Base-by-base conservation (phyloP, 2,888 invertebrate genomes). In the Drosophila barbarae region DNA sequence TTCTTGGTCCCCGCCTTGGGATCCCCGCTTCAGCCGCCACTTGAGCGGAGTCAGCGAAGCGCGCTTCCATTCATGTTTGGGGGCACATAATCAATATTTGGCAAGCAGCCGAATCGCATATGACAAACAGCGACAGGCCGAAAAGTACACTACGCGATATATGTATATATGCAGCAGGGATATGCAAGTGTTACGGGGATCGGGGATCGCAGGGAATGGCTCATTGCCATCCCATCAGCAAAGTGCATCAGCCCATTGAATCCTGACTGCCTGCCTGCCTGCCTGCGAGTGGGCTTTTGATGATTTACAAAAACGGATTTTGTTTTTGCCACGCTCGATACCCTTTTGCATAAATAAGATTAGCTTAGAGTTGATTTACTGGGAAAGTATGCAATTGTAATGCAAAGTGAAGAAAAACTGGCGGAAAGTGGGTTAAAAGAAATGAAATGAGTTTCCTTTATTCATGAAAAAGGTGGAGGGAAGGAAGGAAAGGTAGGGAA, bases 1-100 rank as follows among this genome's bases (percentile, higher is more conserved):
- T 35, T 26, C 39, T 12, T 12, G 6, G n/a, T 18, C 15, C 35
- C 5, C n/a, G 32, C 10, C 38, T 49, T 18, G 21, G n/a, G 12
- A 5, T 23, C 15, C 50, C 35, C 15, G 44, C 26, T 36, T 38
- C 13, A 35, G 26, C 50, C 47, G 42, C 49, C 65, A 71, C 68
- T 72, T 67, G 38, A 67, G 53, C 65, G 59, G 44, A 77, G 53
- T 72, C 84, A 81, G 68, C 72, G 72, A 77, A 77, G 81, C 82
- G 77, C 78, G 76, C 36, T 84, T 81, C 82, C 82, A 81, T 81
- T 81, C 81, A 81, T 77, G 82, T 81, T 79, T 72, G 76, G 74
- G 79, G 70, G 70, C 74, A 59, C 56, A 77, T 68, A 81, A 81
- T 81, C 81, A 81, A 81, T 81, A 81, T 79, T 81, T 81, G 81